Conservation (phyloP, 2,113 vertebrate species). For the Upupa epops region DNA sequence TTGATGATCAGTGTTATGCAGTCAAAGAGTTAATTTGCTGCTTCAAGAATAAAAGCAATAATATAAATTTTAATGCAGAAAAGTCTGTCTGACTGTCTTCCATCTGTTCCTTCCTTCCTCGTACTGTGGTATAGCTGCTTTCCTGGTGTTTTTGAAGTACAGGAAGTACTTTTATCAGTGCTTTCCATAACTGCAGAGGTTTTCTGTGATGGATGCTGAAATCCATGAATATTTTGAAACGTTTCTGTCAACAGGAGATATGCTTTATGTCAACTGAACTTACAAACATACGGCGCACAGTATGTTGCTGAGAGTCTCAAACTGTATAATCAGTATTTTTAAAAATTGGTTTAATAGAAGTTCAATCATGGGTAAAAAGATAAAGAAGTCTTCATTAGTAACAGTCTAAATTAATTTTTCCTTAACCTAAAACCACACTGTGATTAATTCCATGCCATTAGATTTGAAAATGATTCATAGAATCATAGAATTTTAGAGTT, state of each 20-base stretch:
- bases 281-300: conserved; percentile 63
- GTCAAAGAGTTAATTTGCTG: neutral
- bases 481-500: no score
- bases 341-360: neutral
- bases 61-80: neutral
- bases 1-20: neutral
- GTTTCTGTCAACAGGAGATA: conserved; percentile 48
- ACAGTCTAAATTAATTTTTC: neutral
- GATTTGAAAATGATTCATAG: neutral
- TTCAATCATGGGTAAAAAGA: neutral
- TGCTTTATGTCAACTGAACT: conserved; percentile 60
- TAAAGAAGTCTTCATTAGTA: neutral
- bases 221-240: conserved; percentile 55
- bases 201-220: conserved; percentile 52
- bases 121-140: neutral
- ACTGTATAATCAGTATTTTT: neutral
- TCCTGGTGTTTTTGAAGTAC: conserved; percentile 35
- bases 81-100: neutral
- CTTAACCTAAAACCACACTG: neutral
- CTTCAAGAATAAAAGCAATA: neutral
- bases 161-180: conserved; percentile 65
- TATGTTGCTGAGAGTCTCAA: conserved; percentile 45
- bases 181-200: conserved; percentile 33
- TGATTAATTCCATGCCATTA: neutral
- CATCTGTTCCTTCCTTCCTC: neutral